Percentiles rank a stretch among this genome's conserved stretches.
phyloP scores from a whole-genome alignment of 2,888 invertebrate genomes.

The Lysandra bellargus region DNA sequence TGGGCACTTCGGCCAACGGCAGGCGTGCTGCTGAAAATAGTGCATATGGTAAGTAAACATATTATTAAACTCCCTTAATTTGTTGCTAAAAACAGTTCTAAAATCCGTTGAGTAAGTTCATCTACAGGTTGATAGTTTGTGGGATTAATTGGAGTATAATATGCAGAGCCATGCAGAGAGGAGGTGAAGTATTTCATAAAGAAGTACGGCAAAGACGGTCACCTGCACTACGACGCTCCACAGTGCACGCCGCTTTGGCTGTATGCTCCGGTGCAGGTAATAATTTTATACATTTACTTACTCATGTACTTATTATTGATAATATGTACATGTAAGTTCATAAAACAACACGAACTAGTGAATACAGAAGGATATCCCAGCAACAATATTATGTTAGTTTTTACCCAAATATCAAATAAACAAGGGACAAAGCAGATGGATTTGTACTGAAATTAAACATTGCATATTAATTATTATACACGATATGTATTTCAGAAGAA shows the following conservation, averaged over 20 bases:
- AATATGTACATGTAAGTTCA: no score
- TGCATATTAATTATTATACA: no score
- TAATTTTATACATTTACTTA: slow-evolving; percentile 31
- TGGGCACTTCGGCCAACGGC: slow-evolving; percentile 43
- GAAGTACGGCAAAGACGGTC: slow-evolving; percentile 65
- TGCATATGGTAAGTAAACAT: background rate
- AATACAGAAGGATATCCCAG: no score
- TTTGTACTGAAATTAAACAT: no score
- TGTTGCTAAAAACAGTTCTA: background rate
- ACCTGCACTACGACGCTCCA: slow-evolving; percentile 67
- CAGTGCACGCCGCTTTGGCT: slow-evolving; percentile 73
- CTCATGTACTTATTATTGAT: no score
- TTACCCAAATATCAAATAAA: no score
- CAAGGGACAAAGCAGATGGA: no score
- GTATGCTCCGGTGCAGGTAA: slow-evolving; percentile 69
- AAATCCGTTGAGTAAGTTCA: background rate
- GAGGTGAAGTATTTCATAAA: slow-evolving; percentile 71
- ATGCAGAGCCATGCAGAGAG: slow-evolving; percentile 64
- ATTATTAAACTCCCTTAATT: background rate
- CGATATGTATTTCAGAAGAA: no score
- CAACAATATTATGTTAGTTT: no score
- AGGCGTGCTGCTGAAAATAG: slow-evolving; percentile 40
- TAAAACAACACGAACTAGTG: no score
- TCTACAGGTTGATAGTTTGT: background rate
- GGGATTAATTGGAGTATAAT: background rate